Base-by-base conservation (phyloP, 2,888 invertebrate genomes). In the Sarcophaga rosellei region DNA sequence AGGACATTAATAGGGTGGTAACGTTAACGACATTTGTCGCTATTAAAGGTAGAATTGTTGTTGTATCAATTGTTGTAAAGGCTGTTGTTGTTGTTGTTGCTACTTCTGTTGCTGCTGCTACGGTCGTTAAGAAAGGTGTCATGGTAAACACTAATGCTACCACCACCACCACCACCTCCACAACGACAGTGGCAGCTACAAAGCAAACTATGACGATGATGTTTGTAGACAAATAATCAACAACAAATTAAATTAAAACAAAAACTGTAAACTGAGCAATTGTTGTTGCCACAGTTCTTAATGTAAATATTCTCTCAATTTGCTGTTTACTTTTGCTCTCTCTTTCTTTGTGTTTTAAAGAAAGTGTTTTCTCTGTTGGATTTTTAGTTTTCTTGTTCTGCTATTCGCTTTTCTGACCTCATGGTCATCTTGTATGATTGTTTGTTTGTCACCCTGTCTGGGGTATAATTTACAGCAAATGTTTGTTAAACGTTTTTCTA, bases 41-140 rank as follows among this genome's bases (percentile, higher is more conserved):
- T 87, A 87, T 72, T 84, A 79, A 66, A 68, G 86, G 84, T 70
- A 76, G 59, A 35, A 62, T 57, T 53, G 82, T 61, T 72, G 75
- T 87, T 62, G 23, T 79, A 47, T 53, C 53, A 53, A 53, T 53
- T 17, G 63, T 20, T 35, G 53, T 61, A n/a, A 59, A 20, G 4
- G 68, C 17, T 6, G 61, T 15, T 53, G 70, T 53, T 70, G 53
- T 23, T 59, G 77, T 35, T 21, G 47, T 53, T 61, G 25, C 11
- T 25, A 68, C 17, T 53, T 44, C 68, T 23, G 59, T 59, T 79
- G 63, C 35, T 69, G 35, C 10, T 35, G 10, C 8, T 35, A 35
- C 35, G 8, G 47, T 53, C 61, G 53, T 25, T 65, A 77, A 57
- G 63, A 76, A 44, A n/a, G 73, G 68, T 66, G 25, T 65, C 75